These are phyloP conservation scores for Ostrea edulis DNA, from an alignment of 1,140 invertebrate genomes.

Conservation along the genomic window DNA sequence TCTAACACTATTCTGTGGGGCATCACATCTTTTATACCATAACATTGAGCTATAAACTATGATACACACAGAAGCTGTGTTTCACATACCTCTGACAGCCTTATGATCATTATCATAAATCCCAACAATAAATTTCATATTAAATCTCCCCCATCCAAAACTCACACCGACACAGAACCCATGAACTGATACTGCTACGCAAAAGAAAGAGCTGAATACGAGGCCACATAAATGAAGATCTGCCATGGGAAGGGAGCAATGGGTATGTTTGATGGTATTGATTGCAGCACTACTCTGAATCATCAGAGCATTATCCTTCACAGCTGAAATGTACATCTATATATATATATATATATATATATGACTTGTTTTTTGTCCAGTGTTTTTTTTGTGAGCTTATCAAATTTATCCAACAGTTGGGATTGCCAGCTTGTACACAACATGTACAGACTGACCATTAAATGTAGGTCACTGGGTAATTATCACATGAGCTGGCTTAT, in stretches of 20 bases:
- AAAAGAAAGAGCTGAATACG: background rate
- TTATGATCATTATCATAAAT: background rate
- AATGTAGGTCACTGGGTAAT: constrained; percentile 10
- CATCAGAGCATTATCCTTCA: constrained; percentile 25
- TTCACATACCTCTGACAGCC: background rate
- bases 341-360: background rate
- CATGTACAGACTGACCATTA: background rate
- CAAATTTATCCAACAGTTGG: no score
- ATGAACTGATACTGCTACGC: background rate
- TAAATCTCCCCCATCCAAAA: background rate
- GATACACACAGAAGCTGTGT: background rate
- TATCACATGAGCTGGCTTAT: background rate
- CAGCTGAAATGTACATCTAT: background rate
- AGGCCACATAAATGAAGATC: background rate
- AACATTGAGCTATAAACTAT: background rate
- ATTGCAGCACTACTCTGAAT: background rate
- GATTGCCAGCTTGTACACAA: background rate
- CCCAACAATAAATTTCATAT: background rate
- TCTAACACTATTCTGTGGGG: background rate
- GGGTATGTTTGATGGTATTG: background rate
- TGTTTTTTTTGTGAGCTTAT: background rate
- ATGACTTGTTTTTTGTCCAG: background rate
- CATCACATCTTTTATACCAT: background rate
- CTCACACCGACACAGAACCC: background rate
- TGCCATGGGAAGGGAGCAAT: background rate